Base-by-base conservation (phyloP, 2,797 vertebrate genomes). In the Leptatherina wallacei region DNA sequence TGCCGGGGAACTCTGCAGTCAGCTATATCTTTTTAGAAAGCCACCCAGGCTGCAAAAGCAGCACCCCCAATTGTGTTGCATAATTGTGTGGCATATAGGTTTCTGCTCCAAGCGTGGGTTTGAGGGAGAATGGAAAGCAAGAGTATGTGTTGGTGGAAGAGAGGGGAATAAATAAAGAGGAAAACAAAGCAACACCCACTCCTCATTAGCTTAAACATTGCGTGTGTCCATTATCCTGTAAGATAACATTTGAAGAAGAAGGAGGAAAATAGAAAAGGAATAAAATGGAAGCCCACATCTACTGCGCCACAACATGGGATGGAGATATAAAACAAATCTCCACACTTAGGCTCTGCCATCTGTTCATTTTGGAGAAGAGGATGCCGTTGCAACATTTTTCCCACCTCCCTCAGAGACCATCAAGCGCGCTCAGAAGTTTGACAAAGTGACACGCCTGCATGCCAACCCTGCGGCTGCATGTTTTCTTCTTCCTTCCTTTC, bases 201-300 rank as follows among this genome's bases (percentile, higher is more conserved):
- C 71, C 87, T 91, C 91, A 90, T 93, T 93, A 94, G 88, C 85
- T 87, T 84, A 89, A 88, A 85, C 82, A 78, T 78, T 56, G 89
- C 67, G 30, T 85, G 84, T 75, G 88, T 93, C 89, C 81, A 81
- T 87, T 88, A 86, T 88, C 83, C 84, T 83, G 82, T 83, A 69
- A 79, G 83, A 88, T 87, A 84, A 87, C 82, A 64, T 87, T 85
- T 74, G 76, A 84, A 79, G 84, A 69, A 68, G 67, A 12, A 47
- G 51, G 18, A 47, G 6, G 18, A 14, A 47, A 47, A 47, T 18
- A 11, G 20, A 42, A 44, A 63, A 32, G 42, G 61, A 73, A 61
- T 16, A 65, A 78, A 87, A 59, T 27, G 30, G 81, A 71, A 84
- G 77, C 80, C 82, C 65, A 82, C 81, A 65, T 87, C 75, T 35